Percentiles rank a stretch among this genome's conserved stretches.
These are phyloP conservation scores for Salvator merianae DNA, from an alignment of 2,113 vertebrate species.

Conservation along the genomic window DNA sequence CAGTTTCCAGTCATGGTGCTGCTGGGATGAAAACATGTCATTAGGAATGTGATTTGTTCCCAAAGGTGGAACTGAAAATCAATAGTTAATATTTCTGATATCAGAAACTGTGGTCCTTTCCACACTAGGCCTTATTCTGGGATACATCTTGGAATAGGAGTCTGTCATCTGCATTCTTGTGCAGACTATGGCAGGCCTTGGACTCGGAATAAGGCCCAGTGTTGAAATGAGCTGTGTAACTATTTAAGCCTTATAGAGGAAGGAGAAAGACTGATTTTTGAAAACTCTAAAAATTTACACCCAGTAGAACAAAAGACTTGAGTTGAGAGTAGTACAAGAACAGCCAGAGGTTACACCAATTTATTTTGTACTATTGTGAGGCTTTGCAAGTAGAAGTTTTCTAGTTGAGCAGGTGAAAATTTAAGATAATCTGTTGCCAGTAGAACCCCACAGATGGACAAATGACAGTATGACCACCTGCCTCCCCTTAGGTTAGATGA, in stretches of 20 bases:
- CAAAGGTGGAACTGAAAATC: background rate
- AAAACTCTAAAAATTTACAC: background rate
- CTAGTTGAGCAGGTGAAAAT: background rate
- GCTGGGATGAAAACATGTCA: background rate
- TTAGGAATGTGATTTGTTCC: background rate
- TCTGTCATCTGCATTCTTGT: too few relatives aligned
- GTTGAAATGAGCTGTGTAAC: background rate
- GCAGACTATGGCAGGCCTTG: too few relatives aligned
- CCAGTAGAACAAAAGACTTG: background rate
- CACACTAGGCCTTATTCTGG: too few relatives aligned
- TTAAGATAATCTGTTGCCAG: background rate
- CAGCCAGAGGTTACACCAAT: background rate
- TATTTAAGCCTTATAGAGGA: background rate
- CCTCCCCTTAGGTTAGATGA: background rate
- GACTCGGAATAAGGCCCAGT: too few relatives aligned
- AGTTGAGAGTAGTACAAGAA: background rate
- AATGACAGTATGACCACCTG: background rate
- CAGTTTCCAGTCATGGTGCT: background rate
- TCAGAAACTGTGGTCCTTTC: background rate
- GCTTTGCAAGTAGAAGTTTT: constrained; percentile 1
- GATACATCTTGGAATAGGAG: too few relatives aligned
- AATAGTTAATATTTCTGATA: background rate
- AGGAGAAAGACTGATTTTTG: background rate
- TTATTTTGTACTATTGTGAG: background rate
- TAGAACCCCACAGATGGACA: background rate